Conservation (phyloP, 2,113 vertebrate species). For the Albula glossodonta region DNA sequence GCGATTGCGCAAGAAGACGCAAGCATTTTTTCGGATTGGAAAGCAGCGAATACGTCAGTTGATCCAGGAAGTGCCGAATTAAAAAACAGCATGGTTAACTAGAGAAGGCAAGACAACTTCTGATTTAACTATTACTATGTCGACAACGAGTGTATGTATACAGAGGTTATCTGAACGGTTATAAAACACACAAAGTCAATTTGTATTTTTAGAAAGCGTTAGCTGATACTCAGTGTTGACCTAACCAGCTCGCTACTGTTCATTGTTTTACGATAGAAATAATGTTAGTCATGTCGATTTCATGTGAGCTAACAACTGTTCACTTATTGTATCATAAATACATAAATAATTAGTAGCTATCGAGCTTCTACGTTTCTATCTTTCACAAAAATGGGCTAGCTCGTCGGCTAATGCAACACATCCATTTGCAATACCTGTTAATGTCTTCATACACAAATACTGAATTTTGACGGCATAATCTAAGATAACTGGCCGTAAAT, state of each 20-base stretch:
- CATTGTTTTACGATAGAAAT: background rate
- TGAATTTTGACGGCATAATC: too few species aligned
- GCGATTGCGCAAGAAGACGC: too few species aligned
- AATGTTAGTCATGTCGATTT: background rate
- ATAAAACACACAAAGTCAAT: too few species aligned
- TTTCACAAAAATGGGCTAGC: background rate
- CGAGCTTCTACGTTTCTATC: background rate
- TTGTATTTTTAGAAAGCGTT: too few species aligned
- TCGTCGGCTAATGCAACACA: background rate
- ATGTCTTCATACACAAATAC: too few species aligned
- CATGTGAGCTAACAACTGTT: too few species aligned
- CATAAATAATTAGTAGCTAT: too few species aligned
- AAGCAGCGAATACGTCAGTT: background rate
- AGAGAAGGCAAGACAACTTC: background rate
- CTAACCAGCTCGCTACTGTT: background rate
- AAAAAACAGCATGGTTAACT: background rate
- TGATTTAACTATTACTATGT: background rate
- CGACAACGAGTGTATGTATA: too few species aligned
- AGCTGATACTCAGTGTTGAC: background rate
- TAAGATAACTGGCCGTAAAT: too few species aligned
- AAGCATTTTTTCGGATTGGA: too few species aligned
- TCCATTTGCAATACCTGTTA: background rate
- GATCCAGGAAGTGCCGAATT: background rate
- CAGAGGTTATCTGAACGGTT: too few species aligned
- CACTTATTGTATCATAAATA: too few species aligned